Base-by-base conservation (phyloP, 2,113 vertebrate genomes). In the Mastomys coucha region DNA sequence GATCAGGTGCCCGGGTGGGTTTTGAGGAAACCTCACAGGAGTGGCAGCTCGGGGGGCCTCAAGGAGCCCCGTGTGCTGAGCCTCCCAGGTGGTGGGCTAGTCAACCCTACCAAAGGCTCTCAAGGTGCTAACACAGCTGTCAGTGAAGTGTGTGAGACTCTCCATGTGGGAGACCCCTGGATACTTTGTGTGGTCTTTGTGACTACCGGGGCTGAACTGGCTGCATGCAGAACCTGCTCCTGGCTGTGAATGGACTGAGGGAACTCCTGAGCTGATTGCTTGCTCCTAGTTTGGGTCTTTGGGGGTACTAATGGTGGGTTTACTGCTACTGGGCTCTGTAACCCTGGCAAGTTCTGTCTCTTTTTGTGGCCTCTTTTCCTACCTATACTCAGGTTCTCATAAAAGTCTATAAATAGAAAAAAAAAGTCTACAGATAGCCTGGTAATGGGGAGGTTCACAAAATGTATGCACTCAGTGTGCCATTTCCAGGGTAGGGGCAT, bases 151-250 rank as follows among this genome's bases (percentile, higher is more conserved):
- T 12, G 5, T 24, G 19, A 65, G 67, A 88, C 39, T 6, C 22
- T 72, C n/a, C 22, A 3, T 7, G 3, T 1, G 2, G 14, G 42
- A 36, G 60, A 45, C 17, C 9, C 56, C 4, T 0, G n/a, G 12
- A 45, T 3, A 11, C 22, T 10, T 16, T 58, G 28, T 2, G 7
- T 4, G 11, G 10, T 42, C 14, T 31, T 53, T 45, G 11, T 58
- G 19, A 5, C 24, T 49, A 28, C 1, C 7, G 7, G 14, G 33
- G 5, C 81, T 60, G 33, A 72, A 1, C 49, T 0, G 5, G 53
- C 22, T 33, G 16, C 20, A 7, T 20, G 2, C 49, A 42, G 13
- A 39, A 7, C 3, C 0, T 1, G 2, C n/a, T 45, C 33, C 51
- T 1, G 60, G 33, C 60, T 78, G 51, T 65, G 2, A 42, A 0